These are phyloP conservation scores for Morone saxatilis DNA, from an alignment of 2,113 vertebrate species.

Conservation along the genomic window DNA sequence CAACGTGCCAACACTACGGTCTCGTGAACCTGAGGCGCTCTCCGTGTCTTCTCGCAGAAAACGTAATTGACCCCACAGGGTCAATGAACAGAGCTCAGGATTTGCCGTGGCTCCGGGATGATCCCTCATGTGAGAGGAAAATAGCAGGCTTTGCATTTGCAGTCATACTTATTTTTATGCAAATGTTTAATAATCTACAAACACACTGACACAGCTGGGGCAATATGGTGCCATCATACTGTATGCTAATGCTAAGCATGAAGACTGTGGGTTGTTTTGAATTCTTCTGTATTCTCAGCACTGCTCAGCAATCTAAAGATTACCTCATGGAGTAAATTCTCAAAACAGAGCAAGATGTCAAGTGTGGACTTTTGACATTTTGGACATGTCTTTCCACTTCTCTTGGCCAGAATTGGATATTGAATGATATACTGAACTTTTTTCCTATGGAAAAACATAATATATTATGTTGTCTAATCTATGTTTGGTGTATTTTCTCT, in stretches of 20 bases:
- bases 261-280: conserved; percentile 38
- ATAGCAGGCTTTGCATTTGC: conserved; percentile 55
- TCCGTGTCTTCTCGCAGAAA: conserved; percentile 46
- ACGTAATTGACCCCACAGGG: conserved; percentile 77
- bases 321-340: conserved; percentile 36
- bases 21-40: conserved; percentile 61
- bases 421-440: background rate
- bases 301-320: conserved; percentile 59
- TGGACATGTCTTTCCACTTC: background rate
- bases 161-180: conserved; percentile 70
- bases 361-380: conserved; percentile 44
- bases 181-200: conserved; percentile 67
- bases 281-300: conserved; percentile 55
- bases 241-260: conserved; percentile 56
- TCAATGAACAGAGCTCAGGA: conserved; percentile 70
- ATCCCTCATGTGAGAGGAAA: conserved; percentile 45
- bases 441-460: background rate
- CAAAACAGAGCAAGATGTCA: conserved; percentile 39
- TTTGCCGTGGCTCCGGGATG: conserved; percentile 57
- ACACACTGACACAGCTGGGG: conserved; percentile 51
- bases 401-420: conserved; percentile 1
- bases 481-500: conserved; percentile 24
- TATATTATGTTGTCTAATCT: too few relatives aligned
- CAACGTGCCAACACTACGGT: conserved; percentile 60
- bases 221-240: conserved; percentile 36